Base-by-base conservation (phyloP, 1,140 invertebrate genomes). In the Ptiloglossa arizonensis region DNA sequence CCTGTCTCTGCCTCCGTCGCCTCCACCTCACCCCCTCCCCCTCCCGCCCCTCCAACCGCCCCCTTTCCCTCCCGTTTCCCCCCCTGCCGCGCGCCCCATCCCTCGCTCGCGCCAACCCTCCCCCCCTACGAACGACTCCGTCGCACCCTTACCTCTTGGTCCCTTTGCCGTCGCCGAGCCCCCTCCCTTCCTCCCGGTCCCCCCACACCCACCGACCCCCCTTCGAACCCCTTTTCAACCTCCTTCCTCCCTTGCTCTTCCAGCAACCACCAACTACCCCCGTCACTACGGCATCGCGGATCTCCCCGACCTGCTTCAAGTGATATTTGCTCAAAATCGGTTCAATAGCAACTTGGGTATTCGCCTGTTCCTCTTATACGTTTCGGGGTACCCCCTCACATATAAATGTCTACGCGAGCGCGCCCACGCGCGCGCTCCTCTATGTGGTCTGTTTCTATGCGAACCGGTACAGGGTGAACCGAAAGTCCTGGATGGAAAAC, bases 251-350 rank as follows among this genome's bases (percentile, higher is more conserved):
- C 73, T 56, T 38, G 57, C 79, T 78, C 82, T 71, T 73, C 68
- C 77, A 67, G 54, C 64, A 76, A 76, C 76, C 83, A 62, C 70
- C 79, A 73, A 79, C 79, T 63, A 78, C 79, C 79, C 46, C 81
- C 84, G 70, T 85, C 83, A 50, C 82, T 75, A 78, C 73, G 68
- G 83, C 79, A 87, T 88, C 88, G 83, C 82, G 86, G 86, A 86
- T 89, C 87, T 85, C 84, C 85, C 88, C 87, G 87, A 89, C 88
- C 90, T 88, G 88, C 88, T 90, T 90, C 89, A 85, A 93, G 90
- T 91, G 90, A 92, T 93, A 92, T 93, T 93, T 93, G 89, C 92
- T 91, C 90, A 88, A 93, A 93, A 93, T 93, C 92, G 92, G 91
- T 92, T 93, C 92, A 93, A 93, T 93, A 91, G 91, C 90, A 92